phyloP scores from a whole-genome alignment of 2,113 vertebrate species.

The Peromyscus leucopus region DNA sequence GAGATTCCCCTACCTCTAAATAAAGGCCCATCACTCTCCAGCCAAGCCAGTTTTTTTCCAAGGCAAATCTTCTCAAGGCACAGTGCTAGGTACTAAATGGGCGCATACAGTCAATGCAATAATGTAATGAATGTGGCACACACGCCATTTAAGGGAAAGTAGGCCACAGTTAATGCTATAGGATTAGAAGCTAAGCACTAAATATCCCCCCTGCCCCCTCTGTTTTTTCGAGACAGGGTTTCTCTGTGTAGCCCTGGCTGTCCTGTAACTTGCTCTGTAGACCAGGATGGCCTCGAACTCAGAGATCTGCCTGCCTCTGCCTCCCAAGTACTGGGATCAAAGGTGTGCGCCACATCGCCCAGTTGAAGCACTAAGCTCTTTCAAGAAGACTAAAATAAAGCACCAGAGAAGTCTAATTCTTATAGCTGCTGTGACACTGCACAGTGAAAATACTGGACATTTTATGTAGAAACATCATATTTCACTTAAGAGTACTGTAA shows the following conservation, averaged over 20 bases:
- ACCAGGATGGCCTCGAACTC: background rate
- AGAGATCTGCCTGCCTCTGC: background rate
- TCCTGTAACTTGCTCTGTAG: background rate
- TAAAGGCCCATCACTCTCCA: background rate
- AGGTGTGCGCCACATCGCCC: background rate
- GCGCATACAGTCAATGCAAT: constrained; percentile 13
- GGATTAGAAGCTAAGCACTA: constrained; percentile 34
- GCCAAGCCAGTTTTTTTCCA: background rate
- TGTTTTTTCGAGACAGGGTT: background rate
- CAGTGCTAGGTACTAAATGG: background rate
- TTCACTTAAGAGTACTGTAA: constrained; percentile 25
- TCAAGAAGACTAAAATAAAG: constrained; percentile 25
- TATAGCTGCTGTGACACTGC: background rate
- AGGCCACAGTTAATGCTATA: background rate
- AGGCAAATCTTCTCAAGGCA: constrained; percentile 44
- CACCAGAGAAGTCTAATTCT: constrained; percentile 2
- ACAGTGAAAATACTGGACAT: background rate
- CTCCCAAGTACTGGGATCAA: background rate
- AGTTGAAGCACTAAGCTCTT: background rate
- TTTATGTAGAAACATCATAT: constrained; percentile 48
- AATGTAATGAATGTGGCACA: background rate
- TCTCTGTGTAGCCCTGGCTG: background rate
- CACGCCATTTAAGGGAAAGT: background rate
- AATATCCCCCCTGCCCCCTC: background rate
- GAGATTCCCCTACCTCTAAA: background rate